A percentile compares a stretch with the other conserved stretches of the same genome.
Conservation (phyloP, 2,113 vertebrate genomes). For the Prolemur simus region DNA sequence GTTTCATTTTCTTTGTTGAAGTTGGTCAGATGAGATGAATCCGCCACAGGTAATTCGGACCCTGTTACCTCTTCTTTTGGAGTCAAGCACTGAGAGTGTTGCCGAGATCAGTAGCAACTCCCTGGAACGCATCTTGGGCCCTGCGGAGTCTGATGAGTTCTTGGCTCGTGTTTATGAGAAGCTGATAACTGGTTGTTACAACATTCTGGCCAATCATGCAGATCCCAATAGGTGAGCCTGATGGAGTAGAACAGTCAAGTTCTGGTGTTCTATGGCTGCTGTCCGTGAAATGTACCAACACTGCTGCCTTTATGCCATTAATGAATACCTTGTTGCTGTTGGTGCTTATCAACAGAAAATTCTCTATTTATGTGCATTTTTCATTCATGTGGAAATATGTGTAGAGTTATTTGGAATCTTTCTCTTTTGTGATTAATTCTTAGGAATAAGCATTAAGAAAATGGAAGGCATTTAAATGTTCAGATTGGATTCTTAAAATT, state of each 20-base stretch:
- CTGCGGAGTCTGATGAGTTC: slow-evolving; percentile 95
- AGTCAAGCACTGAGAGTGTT: slow-evolving; percentile 95
- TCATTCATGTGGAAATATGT: neutral
- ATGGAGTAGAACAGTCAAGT: neutral
- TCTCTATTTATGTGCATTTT: neutral
- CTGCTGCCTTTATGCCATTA: neutral
- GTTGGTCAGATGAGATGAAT: slow-evolving; percentile 94
- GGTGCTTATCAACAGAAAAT: neutral
- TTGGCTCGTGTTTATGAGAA: slow-evolving; percentile 95
- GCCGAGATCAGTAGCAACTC: slow-evolving; percentile 96
- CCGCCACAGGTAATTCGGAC: slow-evolving; percentile 92
- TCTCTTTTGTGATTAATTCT: neutral
- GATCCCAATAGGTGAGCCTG: slow-evolving; percentile 93
- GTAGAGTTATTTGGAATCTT: neutral
- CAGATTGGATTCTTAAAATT: neutral
- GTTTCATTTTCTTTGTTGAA: slow-evolving; percentile 57
- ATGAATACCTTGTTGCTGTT: neutral
- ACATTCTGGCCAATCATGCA: slow-evolving; percentile 95
- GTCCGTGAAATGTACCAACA: neutral
- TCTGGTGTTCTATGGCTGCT: neutral
- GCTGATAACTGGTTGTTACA: slow-evolving; percentile 95
- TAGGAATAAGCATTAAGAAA: neutral
- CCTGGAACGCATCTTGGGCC: slow-evolving; percentile 95
- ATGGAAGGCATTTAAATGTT: neutral
- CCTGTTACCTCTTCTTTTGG: slow-evolving; percentile 94